These are phyloP conservation scores for Hirtodrosophila alboralis DNA, from an alignment of 2,888 invertebrate genomes.

Conservation along the genomic window DNA sequence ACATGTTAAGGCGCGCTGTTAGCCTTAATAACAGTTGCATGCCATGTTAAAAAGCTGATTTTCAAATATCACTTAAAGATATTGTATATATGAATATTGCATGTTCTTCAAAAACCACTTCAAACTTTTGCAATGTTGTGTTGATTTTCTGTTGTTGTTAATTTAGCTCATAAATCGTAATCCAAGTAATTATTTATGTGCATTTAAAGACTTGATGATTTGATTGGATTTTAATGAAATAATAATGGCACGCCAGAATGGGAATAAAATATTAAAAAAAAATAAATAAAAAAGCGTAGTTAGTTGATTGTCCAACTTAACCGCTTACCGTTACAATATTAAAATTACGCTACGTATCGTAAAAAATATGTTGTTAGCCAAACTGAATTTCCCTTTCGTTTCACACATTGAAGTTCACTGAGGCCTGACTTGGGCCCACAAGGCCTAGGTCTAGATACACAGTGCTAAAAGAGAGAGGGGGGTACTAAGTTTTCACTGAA, in stretches of 20 bases:
- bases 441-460: constrained; percentile 33
- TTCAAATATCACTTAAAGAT: background rate
- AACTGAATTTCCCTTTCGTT: constrained; percentile 61
- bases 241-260: constrained; percentile 22
- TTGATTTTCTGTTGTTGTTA: constrained; percentile 3
- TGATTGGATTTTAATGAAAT: constrained; percentile 40
- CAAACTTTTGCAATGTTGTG: constrained; percentile 6
- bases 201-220: constrained; percentile 8
- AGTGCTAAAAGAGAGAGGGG: constrained; percentile 9
- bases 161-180: constrained; percentile 26
- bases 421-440: constrained; percentile 33
- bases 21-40: constrained; percentile 7
- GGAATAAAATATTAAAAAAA: no score
- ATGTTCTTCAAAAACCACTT: constrained; percentile 11
- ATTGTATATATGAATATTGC: background rate
- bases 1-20: background rate
- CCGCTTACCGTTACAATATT: constrained; percentile 15
- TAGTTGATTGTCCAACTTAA: constrained; percentile 3
- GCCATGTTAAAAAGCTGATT: background rate
- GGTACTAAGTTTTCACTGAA: constrained; percentile 49
- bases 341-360: constrained; percentile 14
- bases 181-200: constrained; percentile 11
- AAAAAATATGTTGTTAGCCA: constrained; percentile 19
- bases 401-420: constrained; percentile 35
- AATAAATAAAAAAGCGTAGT: no score